Conservation (phyloP, 2,888 invertebrate species). For the Falcaria lacertinaria region DNA sequence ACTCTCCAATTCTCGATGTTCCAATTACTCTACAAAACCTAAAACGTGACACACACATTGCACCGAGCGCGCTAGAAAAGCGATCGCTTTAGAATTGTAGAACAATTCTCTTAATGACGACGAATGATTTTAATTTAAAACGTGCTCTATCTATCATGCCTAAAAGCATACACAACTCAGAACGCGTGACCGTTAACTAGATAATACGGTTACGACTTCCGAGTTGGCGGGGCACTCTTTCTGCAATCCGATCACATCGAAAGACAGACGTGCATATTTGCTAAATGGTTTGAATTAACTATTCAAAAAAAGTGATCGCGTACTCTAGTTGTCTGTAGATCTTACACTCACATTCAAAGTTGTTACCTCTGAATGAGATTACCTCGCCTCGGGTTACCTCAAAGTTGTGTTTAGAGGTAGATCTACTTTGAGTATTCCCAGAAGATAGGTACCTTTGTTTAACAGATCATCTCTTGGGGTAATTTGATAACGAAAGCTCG, state of each 20-base stretch:
- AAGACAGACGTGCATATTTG: background rate
- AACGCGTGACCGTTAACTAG: background rate
- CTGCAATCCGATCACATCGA: background rate
- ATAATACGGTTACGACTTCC: background rate
- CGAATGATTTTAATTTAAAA: background rate
- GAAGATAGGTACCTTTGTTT: too few relatives aligned
- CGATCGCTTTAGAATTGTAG: background rate
- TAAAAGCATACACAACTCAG: background rate
- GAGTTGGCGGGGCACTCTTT: background rate
- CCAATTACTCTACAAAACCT: background rate
- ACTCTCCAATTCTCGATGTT: background rate
- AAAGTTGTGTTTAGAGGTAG: too few relatives aligned
- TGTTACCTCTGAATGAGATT: too few relatives aligned
- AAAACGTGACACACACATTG: too few relatives aligned
- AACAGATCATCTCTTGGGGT: too few relatives aligned
- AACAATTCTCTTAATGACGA: background rate
- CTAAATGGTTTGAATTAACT: background rate
- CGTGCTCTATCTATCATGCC: background rate
- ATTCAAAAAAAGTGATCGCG: background rate
- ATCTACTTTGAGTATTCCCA: too few relatives aligned
- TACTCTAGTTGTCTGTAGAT: too few relatives aligned
- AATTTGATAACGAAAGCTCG: too few relatives aligned
- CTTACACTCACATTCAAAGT: too few relatives aligned
- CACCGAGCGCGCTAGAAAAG: background rate
- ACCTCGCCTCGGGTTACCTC: too few relatives aligned